Conservation (phyloP, 2,888 invertebrate genomes). For the Chalcis sispes region DNA sequence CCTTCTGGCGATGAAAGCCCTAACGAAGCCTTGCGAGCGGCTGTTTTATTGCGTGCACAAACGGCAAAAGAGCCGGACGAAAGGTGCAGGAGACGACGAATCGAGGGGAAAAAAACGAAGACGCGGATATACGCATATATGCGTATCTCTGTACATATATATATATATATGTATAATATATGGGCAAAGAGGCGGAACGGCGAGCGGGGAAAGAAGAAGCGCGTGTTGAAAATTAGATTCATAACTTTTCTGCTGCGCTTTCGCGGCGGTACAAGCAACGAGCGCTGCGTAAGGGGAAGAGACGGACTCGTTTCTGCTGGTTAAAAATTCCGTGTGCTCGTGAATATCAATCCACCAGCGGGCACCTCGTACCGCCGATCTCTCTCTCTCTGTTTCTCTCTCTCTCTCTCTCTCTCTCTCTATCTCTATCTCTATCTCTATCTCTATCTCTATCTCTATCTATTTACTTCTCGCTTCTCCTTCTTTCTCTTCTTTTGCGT, state of each 20-base stretch:
- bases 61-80: too few relatives aligned
- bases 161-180: too few relatives aligned
- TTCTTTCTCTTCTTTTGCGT: not conserved
- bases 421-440: not conserved
- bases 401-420: slow-evolving; percentile 2
- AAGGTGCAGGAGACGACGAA: too few relatives aligned
- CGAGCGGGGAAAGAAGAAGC: slow-evolving; percentile 64
- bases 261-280: slow-evolving; percentile 51
- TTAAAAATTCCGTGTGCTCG: slow-evolving; percentile 74
- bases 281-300: slow-evolving; percentile 66
- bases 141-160: too few relatives aligned
- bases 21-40: slow-evolving; percentile 70
- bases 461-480: not conserved
- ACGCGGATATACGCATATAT: slow-evolving; percentile 53
- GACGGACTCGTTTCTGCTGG: slow-evolving; percentile 63
- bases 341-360: slow-evolving; percentile 70
- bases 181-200: slow-evolving; percentile 44
- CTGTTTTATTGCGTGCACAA: too few relatives aligned
- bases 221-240: slow-evolving; percentile 74
- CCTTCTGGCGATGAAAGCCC: slow-evolving; percentile 68
- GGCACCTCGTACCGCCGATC: too few relatives aligned
- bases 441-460: not conserved
- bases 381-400: slow-evolving; percentile 4
- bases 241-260: slow-evolving; percentile 73
- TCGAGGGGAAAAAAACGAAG: slow-evolving; percentile 59